A percentile compares a stretch with the other conserved stretches of the same genome.
phyloP scores from a whole-genome alignment of 2,797 vertebrate genomes.

The Spondyliosoma cantharus region DNA sequence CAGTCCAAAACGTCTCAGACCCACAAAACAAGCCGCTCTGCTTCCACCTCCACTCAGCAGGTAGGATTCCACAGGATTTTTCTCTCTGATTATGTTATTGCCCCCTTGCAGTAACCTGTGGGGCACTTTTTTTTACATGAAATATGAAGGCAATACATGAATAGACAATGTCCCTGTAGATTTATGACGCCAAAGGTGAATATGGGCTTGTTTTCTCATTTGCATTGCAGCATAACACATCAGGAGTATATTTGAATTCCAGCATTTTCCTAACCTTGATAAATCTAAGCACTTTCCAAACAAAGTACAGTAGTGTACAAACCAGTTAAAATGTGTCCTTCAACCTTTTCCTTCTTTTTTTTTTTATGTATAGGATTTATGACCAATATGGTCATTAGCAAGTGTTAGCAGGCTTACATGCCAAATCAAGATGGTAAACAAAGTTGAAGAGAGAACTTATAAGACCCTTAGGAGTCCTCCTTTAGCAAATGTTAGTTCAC shows the following conservation, averaged over 20 bases:
- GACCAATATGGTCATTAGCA: not conserved
- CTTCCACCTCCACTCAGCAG: conserved; percentile 68
- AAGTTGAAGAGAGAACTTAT: not conserved
- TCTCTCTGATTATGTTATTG: not conserved
- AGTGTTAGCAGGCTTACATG: not conserved
- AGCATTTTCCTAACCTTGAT: too few species aligned
- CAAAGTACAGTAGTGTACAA: too few species aligned
- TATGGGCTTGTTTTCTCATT: not conserved
- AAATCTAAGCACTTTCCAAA: too few species aligned
- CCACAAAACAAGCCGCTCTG: conserved; percentile 36
- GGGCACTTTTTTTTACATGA: not conserved
- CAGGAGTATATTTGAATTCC: too few species aligned
- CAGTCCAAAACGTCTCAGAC: conserved; percentile 71
- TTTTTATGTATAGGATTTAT: not conserved
- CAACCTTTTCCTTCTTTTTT: too few species aligned
- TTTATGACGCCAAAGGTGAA: not conserved
- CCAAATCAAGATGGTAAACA: not conserved
- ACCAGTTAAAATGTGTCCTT: too few species aligned
- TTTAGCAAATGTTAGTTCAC: not conserved
- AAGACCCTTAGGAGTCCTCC: not conserved
- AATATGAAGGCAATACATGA: not conserved
- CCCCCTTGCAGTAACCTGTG: not conserved
- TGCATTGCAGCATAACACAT: too few species aligned
- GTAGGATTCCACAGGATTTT: conserved; percentile 40
- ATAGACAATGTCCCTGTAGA: not conserved